Conservation (phyloP, 2,888 invertebrate genomes). For the Drosophila mimica region DNA sequence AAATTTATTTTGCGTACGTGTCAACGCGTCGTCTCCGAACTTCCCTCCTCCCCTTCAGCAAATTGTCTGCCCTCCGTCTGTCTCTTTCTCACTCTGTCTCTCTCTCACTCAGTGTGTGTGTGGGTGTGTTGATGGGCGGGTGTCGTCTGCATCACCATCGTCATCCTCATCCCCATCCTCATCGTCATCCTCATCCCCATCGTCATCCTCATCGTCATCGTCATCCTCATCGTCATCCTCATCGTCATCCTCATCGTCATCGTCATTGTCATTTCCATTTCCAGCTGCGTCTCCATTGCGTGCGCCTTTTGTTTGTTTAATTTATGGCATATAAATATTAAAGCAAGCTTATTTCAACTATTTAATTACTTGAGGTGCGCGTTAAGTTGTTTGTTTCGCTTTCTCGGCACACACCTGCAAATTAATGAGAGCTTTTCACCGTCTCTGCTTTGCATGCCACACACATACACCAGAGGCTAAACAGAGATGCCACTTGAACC, state of each 20-base stretch:
- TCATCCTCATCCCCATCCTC: no score
- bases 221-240: constrained; percentile 1
- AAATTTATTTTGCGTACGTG: constrained; percentile 79
- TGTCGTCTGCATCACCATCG: constrained; percentile 21
- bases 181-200: no score
- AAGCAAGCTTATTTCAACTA: constrained; percentile 77
- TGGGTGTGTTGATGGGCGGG: constrained; percentile 8
- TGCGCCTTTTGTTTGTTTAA: constrained; percentile 70
- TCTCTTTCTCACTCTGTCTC: background rate
- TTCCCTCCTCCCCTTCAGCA: background rate
- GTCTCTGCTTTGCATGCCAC: constrained; percentile 16
- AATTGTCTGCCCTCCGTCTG: constrained; percentile 22
- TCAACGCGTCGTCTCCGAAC: constrained; percentile 64
- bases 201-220: constrained; percentile 8
- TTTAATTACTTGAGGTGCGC: constrained; percentile 76
- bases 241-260: background rate
- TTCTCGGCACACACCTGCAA: constrained; percentile 13
- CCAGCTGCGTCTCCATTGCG: constrained; percentile 25
- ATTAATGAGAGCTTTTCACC: constrained; percentile 23
- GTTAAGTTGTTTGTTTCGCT: constrained; percentile 41
- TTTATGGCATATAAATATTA: constrained; percentile 77
- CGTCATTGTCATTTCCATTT: background rate
- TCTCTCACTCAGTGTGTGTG: background rate
- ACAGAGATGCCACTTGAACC: background rate
- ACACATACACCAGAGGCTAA: background rate